Conservation (phyloP, 2,797 vertebrate genomes). For the Spatula versicolor region DNA sequence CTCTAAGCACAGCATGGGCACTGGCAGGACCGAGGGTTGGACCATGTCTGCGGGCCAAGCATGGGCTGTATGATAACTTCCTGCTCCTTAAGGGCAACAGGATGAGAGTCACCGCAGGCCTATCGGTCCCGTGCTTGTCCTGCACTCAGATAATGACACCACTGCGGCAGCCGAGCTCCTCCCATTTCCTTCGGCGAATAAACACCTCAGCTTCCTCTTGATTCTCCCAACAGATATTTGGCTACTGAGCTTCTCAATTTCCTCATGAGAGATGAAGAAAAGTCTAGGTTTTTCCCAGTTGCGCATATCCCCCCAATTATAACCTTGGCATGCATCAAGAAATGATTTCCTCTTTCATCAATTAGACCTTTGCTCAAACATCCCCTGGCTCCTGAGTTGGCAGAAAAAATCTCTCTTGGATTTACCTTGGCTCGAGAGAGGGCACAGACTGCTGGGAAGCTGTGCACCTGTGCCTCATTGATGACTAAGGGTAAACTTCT, state of each 20-base stretch:
- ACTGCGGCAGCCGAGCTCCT: neutral
- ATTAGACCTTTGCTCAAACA: constrained; percentile 5
- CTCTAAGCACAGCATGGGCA: neutral
- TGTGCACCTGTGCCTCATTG: neutral
- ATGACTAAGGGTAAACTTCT: neutral
- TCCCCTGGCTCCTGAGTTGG: neutral
- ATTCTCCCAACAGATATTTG: constrained; percentile 66
- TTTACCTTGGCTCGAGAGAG: neutral
- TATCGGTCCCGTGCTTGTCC: neutral
- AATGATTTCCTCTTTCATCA: constrained; percentile 35
- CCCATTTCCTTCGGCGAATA: constrained; percentile 59
- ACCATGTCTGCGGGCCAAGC: neutral
- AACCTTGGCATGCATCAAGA: constrained; percentile 32
- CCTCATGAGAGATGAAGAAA: constrained; percentile 47
- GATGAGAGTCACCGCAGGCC: constrained; percentile 53
- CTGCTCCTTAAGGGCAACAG: constrained; percentile 47
- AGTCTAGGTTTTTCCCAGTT: constrained; percentile 58
- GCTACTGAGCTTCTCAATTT: constrained; percentile 24
- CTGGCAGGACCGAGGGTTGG: neutral
- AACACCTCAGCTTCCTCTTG: constrained; percentile 69
- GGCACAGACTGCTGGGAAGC: neutral
- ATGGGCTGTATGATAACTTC: constrained; percentile 5
- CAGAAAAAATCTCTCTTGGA: neutral
- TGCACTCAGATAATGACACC: neutral
- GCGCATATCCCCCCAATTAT: neutral